Base-by-base conservation (phyloP, 2,797 vertebrate species). In the Spinus pinus region DNA sequence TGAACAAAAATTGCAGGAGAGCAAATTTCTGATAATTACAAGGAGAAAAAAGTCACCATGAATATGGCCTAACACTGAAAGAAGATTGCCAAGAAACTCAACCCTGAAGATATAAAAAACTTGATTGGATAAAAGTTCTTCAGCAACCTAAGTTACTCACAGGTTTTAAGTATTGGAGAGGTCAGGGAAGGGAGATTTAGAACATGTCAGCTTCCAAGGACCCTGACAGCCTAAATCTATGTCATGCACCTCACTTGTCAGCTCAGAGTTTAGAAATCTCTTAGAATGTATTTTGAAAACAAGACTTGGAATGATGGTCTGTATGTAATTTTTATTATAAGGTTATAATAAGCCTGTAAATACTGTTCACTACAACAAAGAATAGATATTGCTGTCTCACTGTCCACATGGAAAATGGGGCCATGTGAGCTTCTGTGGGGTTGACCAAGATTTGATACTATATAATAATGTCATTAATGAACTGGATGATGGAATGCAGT, bases 401-500 rank as follows among this genome's bases (percentile, higher is more conserved):
- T 14, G 27, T 80, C 22, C 41, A 46, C 44, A 33, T 10, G 16
- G 42, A 93, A 75, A 79, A 71, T 7, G 5, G 51, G 42, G 10
- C 37, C 60, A 60, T 19, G 30, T 62, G 37, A 41, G 24, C 28
- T 88, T 87, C 60, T 53, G 39, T 49, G 78, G 65, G 35, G 37
- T 41, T 86, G 69, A 83, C 27, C 22, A 93, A 78, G n/a, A 42
- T 80, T 87, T 94, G 46, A 83, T 78, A 47, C 31, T 50, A 57
- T 8, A 83, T 53, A 86, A 81, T 89, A 92, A 91, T 58, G 46
- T 33, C 53, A 81, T 91, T 94, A 90, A 94, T 91, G 47, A 81
- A 78, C 50, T 78, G 65, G 57, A 74, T 75, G 69, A 94, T 90
- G 65, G 69, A 93, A 94, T 33, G 62, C 49, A 73, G 30, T 33